Conservation (phyloP, 2,797 vertebrate genomes). For the Acropternis orthonyx region DNA sequence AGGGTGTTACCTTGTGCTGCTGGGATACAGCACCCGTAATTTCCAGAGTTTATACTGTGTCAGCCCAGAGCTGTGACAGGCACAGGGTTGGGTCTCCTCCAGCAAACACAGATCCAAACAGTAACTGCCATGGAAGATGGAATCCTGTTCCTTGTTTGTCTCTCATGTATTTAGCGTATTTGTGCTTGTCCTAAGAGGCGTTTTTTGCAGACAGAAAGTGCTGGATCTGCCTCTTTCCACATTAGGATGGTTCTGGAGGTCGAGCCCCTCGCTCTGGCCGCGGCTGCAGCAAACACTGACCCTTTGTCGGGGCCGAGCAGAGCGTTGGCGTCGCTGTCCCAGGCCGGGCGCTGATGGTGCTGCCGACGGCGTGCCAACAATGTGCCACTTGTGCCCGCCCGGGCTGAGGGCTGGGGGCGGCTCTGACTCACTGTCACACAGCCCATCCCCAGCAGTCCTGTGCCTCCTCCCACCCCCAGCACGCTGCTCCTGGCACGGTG, state of each 20-base stretch:
- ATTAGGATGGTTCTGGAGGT: fast-evolving
- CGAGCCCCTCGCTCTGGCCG: background rate
- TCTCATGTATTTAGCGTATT: fast-evolving
- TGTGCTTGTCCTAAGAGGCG: fast-evolving
- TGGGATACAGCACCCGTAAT: background rate
- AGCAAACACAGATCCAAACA: fast-evolving
- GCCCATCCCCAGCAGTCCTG: fast-evolving
- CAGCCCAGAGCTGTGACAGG: background rate
- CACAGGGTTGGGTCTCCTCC: background rate
- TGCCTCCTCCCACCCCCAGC: background rate
- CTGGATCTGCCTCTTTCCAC: background rate
- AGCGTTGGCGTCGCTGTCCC: background rate
- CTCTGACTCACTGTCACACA: background rate
- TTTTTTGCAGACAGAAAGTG: background rate
- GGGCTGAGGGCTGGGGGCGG: background rate
- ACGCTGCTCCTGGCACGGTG: fast-evolving
- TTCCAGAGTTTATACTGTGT: background rate
- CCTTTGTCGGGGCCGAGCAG: background rate
- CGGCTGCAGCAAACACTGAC: background rate
- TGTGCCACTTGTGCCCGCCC: background rate
- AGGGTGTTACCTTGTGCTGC: fast-evolving
- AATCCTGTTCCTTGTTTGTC: background rate
- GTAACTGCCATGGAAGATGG: background rate
- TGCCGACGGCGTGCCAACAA: background rate
- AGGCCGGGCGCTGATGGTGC: no score